Conservation (phyloP, 2,797 vertebrate genomes). For the Gambelia wislizenii region DNA sequence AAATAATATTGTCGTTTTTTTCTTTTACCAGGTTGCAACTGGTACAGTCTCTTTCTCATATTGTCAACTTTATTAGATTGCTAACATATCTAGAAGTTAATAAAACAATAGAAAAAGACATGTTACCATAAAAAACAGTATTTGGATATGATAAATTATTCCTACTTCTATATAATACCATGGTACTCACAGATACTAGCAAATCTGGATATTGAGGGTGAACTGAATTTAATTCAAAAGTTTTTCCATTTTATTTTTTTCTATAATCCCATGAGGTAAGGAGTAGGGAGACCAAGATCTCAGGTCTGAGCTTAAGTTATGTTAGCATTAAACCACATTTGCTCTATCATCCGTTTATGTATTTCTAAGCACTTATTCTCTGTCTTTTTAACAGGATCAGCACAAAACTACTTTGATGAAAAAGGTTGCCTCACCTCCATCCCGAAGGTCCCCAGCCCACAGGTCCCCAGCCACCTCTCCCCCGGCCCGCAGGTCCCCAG, state of each 20-base stretch:
- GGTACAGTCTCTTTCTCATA: no score
- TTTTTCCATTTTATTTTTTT: neutral
- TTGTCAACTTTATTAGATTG: neutral
- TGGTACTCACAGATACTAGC: no score
- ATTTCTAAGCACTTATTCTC: no score
- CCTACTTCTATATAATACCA: no score
- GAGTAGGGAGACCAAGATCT: no score
- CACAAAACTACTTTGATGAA: neutral
- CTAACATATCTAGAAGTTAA: neutral
- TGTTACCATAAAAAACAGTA: neutral
- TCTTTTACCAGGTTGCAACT: no score
- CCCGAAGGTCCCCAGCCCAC: neutral
- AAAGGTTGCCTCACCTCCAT: neutral
- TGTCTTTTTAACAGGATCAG: slow-evolving; percentile 14
- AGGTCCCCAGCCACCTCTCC: neutral
- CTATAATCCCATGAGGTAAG: neutral
- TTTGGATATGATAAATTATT: neutral
- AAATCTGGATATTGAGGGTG: neutral
- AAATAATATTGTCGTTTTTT: neutral
- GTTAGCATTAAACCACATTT: no score
- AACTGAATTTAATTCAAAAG: neutral
- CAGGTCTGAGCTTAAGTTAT: no score
- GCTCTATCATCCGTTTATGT: no score
- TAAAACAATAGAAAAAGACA: neutral
- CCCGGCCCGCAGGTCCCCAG: neutral